Evolutionary conservation across 2,888 invertebrate species (phyloP).

Genomic region (Zeuzera pyrina): DNA sequence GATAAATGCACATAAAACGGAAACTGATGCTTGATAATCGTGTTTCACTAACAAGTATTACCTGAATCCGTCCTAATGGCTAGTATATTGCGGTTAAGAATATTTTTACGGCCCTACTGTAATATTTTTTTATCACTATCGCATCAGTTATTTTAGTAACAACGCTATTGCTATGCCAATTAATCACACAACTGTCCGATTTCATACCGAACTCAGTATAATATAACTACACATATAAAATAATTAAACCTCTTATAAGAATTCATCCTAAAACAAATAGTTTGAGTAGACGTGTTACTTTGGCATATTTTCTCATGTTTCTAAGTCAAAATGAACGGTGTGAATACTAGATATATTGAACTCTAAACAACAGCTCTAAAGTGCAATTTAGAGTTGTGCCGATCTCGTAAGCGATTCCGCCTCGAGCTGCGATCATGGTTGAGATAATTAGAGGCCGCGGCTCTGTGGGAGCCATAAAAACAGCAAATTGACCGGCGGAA

Average conservation of each 20-base stretch:
- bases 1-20: constrained; percentile 45
- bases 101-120: constrained; percentile 3
- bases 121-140: constrained; percentile 2
- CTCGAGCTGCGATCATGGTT: constrained; percentile 64
- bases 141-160: constrained; percentile 5
- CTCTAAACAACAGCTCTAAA: constrained; percentile 20
- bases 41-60: constrained; percentile 47
- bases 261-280: constrained; percentile 65
- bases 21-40: constrained; percentile 43
- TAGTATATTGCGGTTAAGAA: neutral
- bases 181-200: constrained; percentile 3
- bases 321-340: constrained; percentile 33
- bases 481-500: constrained; percentile 74
- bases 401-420: constrained; percentile 33
- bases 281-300: constrained; percentile 57
- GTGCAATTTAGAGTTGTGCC: constrained; percentile 18
- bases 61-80: constrained; percentile 27
- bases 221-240: constrained; percentile 17
- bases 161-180: constrained; percentile 1
- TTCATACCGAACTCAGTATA: neutral
- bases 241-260: constrained; percentile 44
- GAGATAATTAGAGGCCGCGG: constrained; percentile 71
- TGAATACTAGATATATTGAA: constrained; percentile 17
- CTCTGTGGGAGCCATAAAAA: constrained; percentile 72
- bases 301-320: constrained; percentile 63